Evolutionary conservation across 2,113 vertebrate genomes (phyloP).

Genomic region (Cyphomyrus plagiostoma): DNA sequence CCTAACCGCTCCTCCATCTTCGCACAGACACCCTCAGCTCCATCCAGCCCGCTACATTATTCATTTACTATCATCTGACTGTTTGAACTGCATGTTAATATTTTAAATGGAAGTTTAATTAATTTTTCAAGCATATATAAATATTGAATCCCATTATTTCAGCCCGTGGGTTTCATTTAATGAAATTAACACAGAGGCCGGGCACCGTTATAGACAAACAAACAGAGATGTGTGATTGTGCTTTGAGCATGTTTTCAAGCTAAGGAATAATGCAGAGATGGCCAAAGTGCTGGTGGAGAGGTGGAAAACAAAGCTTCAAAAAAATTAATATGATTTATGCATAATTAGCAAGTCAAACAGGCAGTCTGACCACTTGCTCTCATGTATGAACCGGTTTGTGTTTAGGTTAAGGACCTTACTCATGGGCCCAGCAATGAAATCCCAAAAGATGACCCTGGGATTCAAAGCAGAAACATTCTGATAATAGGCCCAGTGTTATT

Average conservation of each 20-base stretch:
- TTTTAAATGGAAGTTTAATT: constrained; percentile 7
- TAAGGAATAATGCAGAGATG: neutral
- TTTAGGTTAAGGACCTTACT: neutral
- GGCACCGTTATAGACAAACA: neutral
- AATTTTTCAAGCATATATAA: neutral
- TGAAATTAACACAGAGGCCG: neutral
- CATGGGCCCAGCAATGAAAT: neutral
- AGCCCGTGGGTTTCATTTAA: neutral
- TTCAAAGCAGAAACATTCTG: neutral
- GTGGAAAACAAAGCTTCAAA: neutral
- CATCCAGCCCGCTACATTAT: neutral
- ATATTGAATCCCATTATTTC: neutral
- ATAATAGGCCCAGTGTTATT: neutral
- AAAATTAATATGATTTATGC: neutral
- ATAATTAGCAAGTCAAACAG: neutral
- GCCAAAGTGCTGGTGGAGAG: neutral
- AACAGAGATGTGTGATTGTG: neutral
- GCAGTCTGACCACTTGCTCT: neutral
- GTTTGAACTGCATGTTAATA: neutral
- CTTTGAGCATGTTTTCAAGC: neutral
- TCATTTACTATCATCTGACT: neutral
- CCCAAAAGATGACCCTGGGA: neutral
- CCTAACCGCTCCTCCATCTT: neutral
- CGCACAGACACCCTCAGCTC: neutral
- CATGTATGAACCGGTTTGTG: neutral